phyloP scores from a whole-genome alignment of 2,888 invertebrate species.

The Caenorhabditis sp. region DNA sequence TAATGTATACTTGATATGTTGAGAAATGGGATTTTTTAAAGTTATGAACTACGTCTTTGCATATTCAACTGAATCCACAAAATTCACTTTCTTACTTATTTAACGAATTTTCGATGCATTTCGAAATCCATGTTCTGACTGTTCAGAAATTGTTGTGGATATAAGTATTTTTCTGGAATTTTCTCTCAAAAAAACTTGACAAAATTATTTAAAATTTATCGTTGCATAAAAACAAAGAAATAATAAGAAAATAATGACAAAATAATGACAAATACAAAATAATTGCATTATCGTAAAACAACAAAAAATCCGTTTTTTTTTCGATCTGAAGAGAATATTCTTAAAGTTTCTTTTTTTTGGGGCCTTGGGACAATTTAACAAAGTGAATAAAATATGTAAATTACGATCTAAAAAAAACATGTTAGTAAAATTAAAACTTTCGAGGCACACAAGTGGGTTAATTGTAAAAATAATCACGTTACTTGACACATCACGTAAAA shows the following conservation, averaged over 20 bases:
- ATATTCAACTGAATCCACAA: too few relatives aligned
- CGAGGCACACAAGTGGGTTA: neutral
- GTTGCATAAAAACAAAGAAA: constrained; percentile 29
- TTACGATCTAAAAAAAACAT: constrained; percentile 25
- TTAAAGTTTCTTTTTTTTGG: constrained; percentile 27
- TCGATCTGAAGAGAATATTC: constrained; percentile 29
- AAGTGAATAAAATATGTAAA: neutral
- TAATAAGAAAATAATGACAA: too few relatives aligned
- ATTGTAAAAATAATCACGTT: neutral
- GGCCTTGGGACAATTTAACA: constrained; percentile 3
- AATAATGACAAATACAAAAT: constrained; percentile 15
- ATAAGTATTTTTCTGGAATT: too few relatives aligned
- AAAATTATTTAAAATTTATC: constrained; percentile 14
- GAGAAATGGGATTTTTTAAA: too few relatives aligned
- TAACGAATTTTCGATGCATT: too few relatives aligned
- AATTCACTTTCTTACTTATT: too few relatives aligned
- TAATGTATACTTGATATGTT: too few relatives aligned
- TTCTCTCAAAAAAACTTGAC: neutral
- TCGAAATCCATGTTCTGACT: too few relatives aligned
- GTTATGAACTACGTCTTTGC: too few relatives aligned
- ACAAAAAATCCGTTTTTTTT: constrained; percentile 40
- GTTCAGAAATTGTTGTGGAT: too few relatives aligned
- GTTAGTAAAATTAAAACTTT: constrained; percentile 1
- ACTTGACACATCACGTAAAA: neutral
- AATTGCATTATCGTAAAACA: constrained; percentile 26